These are phyloP conservation scores for Paraescarpia echinospica DNA, from an alignment of 1,140 invertebrate species.

Conservation along the genomic window DNA sequence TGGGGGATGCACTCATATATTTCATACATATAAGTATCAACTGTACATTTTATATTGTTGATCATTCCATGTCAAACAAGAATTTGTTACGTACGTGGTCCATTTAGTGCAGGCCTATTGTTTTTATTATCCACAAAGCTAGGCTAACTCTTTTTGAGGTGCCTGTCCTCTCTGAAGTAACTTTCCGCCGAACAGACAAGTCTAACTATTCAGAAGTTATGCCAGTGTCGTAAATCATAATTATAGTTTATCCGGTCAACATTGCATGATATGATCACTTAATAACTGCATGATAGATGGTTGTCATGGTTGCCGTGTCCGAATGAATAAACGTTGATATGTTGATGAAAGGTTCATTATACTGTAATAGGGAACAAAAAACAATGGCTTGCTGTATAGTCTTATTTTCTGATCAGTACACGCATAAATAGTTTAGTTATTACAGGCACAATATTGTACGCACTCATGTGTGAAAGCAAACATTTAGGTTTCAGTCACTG, in stretches of 20 bases:
- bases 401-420: background rate
- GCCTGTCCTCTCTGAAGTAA: background rate
- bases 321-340: background rate
- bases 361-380: background rate
- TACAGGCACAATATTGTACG: background rate
- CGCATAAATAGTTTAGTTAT: too few species aligned
- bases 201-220: background rate
- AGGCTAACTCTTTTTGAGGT: background rate
- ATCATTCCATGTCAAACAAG: background rate
- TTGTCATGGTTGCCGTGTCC: background rate
- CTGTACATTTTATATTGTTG: too few species aligned
- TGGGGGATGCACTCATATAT: too few species aligned
- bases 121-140: background rate
- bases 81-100: background rate
- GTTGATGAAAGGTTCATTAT: background rate
- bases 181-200: background rate
- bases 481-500: background rate
- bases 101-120: background rate
- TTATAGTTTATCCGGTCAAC: background rate
- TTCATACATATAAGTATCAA: too few species aligned
- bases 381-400: background rate
- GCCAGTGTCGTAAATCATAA: background rate
- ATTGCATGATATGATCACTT: background rate
- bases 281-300: background rate
- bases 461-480: background rate